Base-by-base conservation (phyloP, 2,113 vertebrate species). In the Suncus etruscus region DNA sequence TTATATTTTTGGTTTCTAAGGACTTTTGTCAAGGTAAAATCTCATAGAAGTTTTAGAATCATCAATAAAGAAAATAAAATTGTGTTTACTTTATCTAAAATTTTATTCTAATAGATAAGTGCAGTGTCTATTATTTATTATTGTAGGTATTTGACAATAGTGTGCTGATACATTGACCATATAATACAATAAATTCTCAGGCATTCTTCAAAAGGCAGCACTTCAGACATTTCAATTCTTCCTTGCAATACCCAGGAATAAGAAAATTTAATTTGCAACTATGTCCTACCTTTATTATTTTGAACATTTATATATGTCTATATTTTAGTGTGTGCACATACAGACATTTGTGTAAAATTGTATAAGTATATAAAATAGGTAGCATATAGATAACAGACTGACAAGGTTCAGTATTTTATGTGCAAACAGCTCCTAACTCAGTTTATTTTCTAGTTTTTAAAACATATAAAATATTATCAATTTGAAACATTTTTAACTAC, bases 371-470 rank as follows among this genome's bases (percentile, higher is more conserved):
- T n/a, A 15, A 70, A 9, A 2, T 86, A 47, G 39, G 48, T 75
- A 74, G 47, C 22, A 27, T 39, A 14, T 6, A 80, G 11, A 83
- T 5, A 82, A 22, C 4, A 84, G 8, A 18, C 51, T 81, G 81
- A 89, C 77, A 91, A 84, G 51, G 74, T 6, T 12, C 14, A 11
- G n/a, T 72, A 50, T 82, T 31, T 91, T 32, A 47, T 39, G 1
- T 0, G 0, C 45, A 5, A 22, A 51, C 80, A 8, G 4, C 0
- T 20, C 54, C 92, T 77, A 51, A 87, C 6, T 18, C n/a, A 92
- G 54, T 74, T 96, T 87, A 91, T 45, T 51, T 92, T 69, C 1
- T 11, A 61, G 86, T 91, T 93, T 39, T 91, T 95, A 95, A 86
- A 16, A 39, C 39, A 39, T 0, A 29, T 27, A 78, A 96, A 96